Evolutionary conservation across 1,140 invertebrate species (phyloP), one percentile per base, ranked within the genome.

Genomic region (Ostrea denselamellosa): DNA sequence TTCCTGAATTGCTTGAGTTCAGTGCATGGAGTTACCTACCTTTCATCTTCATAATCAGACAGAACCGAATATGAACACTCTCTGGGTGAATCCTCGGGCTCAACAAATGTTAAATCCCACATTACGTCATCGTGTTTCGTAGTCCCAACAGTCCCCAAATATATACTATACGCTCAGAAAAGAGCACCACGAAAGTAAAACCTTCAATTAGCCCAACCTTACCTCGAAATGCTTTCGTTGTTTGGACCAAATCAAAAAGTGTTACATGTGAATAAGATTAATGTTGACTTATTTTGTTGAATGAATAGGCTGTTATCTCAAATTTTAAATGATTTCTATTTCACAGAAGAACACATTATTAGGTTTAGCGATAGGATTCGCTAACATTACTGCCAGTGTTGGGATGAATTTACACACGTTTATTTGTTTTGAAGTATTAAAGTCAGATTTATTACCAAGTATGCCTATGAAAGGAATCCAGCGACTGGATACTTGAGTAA

Each of bases 41-140:
- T 77, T 77, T 77, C 68, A 25, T 77, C 68, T 34, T 77, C 68
- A 77, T 77, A 77, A 34, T 77, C 68, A 77, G 68, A 77, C 68
- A 77, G 68, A 77, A 77, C 68, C 3, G 68, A 77, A 14, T 77
- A 77, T 5, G 25, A 77, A 34, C 25, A 77, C 25, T 77, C 68
- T 77, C 68, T 22, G 68, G 68, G 68, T 25, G 68, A 77, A 17
- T 77, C 25, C 25, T 77, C 68, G 2, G 68, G 68, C 68, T 77
- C 68, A 77, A 77, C 28, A 25, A 77, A 22, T 25, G 68, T 77
- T 14, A 77, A 34, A 77, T 77, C 68, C 68, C 68, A 77, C 68
- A 77, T 77, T 77, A 77, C 68, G 68, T 77, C 68, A 77, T 77
- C 25, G 14, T 77, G 56, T n/a, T 62, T 17, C 56, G 56, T n/a